Conservation (phyloP, 2,888 invertebrate genomes). For the Standfussiana lucernea region DNA sequence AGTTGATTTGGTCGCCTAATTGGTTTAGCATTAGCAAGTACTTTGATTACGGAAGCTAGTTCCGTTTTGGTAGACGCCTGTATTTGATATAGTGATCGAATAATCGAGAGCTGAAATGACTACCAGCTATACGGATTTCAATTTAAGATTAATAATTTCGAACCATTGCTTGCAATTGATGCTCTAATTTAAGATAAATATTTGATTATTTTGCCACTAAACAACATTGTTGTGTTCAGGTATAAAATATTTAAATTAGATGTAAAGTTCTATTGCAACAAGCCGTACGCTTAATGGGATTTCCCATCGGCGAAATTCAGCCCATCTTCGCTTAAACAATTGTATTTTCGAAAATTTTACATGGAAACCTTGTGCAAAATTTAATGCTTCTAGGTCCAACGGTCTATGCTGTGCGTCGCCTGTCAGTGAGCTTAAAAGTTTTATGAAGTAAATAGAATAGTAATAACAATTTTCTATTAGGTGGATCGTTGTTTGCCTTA, state of each 20-base stretch:
- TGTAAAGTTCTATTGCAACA: too few species aligned
- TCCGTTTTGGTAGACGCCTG: constrained; percentile 28
- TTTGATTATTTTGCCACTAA: not conserved
- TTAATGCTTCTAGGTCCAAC: too few species aligned
- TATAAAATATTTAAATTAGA: too few species aligned
- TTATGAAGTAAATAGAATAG: too few species aligned
- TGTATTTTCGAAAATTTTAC: too few species aligned
- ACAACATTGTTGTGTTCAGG: not conserved
- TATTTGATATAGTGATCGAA: constrained; percentile 11
- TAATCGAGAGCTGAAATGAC: not conserved
- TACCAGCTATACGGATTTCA: not conserved
- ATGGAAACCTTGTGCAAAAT: too few species aligned
- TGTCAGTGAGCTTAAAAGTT: too few species aligned
- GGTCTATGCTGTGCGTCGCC: too few species aligned
- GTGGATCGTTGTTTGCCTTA: not conserved
- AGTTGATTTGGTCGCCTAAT: constrained; percentile 37
- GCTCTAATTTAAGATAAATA: not conserved
- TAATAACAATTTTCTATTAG: too few species aligned
- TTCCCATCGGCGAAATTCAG: too few species aligned
- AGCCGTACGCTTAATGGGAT: too few species aligned
- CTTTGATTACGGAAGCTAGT: constrained; percentile 16
- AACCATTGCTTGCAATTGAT: not conserved
- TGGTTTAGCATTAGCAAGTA: constrained; percentile 31
- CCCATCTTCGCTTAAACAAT: too few species aligned
- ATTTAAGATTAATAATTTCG: not conserved